Conservation (phyloP, 2,113 vertebrate species). For the Solea senegalensis region DNA sequence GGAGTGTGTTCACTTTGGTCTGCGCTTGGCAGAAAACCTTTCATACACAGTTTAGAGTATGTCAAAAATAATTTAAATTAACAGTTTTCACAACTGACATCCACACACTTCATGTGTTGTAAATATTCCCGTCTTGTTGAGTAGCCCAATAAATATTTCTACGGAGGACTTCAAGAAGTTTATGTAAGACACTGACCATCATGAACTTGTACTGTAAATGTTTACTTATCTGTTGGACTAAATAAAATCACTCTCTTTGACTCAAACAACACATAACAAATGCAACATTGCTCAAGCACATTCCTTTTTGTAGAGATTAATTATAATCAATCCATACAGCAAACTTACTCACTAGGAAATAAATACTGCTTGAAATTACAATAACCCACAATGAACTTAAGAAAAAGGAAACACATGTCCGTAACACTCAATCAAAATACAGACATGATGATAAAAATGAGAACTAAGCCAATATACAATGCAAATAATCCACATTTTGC, state of each 20-base stretch:
- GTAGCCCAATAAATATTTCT: conserved; percentile 32
- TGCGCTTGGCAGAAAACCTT: not conserved
- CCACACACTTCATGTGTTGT: conserved; percentile 6
- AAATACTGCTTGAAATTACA: conserved; percentile 32
- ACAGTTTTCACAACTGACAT: not conserved
- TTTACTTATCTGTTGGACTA: not conserved
- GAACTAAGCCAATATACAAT: conserved; percentile 43
- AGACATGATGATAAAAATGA: conserved; percentile 44
- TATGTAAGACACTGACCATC: not conserved
- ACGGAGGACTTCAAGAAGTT: conserved; percentile 22
- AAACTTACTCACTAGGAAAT: conserved; percentile 11
- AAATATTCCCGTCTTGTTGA: conserved; percentile 19
- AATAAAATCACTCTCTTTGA: not conserved
- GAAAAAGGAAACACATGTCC: conserved; percentile 3
- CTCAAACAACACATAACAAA: conserved; percentile 1
- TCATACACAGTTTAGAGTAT: not conserved
- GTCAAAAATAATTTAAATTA: not conserved
- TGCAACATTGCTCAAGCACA: conserved; percentile 14
- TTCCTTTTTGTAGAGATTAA: conserved; percentile 20
- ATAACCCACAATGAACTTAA: conserved; percentile 21
- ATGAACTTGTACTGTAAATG: conserved; percentile 1
- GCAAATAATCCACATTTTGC: conserved; percentile 14
- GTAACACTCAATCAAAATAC: conserved; percentile 4
- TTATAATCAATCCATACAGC: conserved; percentile 3
- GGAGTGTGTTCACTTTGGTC: not conserved